Base-by-base conservation (phyloP, 2,888 invertebrate species). In the Eubasilissa splendida region DNA sequence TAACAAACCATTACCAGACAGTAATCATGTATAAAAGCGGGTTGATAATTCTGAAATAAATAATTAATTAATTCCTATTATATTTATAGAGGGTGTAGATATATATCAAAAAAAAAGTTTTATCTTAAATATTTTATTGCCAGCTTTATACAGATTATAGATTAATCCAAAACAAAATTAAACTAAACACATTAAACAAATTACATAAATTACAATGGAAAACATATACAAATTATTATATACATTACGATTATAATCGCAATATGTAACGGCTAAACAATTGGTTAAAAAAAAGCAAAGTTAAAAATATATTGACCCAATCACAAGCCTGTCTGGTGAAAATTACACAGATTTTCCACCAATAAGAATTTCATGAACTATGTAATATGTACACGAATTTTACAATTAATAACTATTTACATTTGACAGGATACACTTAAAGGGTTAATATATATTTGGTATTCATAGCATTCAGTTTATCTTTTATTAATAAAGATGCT, bases 81-180 rank as follows among this genome's bases (percentile, higher is more conserved):
- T 42, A 42, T 42, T 42, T 42, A 42, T 42, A 42, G 22, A 22
- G 4, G 42, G 7, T 42, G 7, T 42, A 42, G 42, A 42, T 42
- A 42, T 42, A 42, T 42, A 5, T 1, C 4, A 4, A 42, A 42
- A 42, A 42, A 42, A 42, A 42, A 4, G 7, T 42, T 42, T 33
- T 56, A 31, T 71, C 53, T 56, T 71, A 71, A 71, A 71, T 54
- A 71, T 71, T 56, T 71, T 71, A 71, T 71, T 71, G 56, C 71
- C 71, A 71, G 71, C 71, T 71, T 71, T 71, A 31, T 71, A 71
- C 71, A 71, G 53, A 54, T 42, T 71, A 71, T 56, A 33, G 12
- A 56, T 54, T 71, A 11, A 71, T 71, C 42, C 14, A 71, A 71
- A 71, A 54, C 3, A 11, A 71, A 54, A 54, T 56, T 71, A 71